Percentiles rank a stretch among this genome's conserved stretches.
Evolutionary conservation across 2,113 vertebrate genomes (phyloP).

Genomic region (Dendropsophus ebraccatus): DNA sequence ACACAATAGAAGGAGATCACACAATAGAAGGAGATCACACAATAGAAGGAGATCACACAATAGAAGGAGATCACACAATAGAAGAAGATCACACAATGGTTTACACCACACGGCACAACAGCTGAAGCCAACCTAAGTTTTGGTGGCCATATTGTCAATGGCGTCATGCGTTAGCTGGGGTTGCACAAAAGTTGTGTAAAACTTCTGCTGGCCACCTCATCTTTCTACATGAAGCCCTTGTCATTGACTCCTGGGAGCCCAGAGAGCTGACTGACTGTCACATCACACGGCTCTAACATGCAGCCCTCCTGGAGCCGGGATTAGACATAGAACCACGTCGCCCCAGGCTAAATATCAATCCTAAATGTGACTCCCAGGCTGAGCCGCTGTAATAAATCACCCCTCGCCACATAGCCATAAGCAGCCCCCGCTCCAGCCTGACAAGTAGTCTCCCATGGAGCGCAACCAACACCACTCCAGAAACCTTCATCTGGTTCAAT

Average conservation of each 20-base stretch:
- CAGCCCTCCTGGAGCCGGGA: neutral
- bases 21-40: too few relatives aligned
- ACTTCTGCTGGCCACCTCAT: too few relatives aligned
- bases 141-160: too few relatives aligned
- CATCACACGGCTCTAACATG: neutral
- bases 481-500: neutral
- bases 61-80: too few relatives aligned
- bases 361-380: neutral
- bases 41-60: too few relatives aligned
- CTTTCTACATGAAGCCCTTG: neutral
- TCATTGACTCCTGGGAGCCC: neutral
- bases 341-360: neutral
- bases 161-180: too few relatives aligned
- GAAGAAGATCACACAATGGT: too few relatives aligned
- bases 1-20: too few relatives aligned
- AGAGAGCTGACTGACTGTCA: neutral
- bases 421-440: neutral
- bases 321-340: neutral
- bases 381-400: neutral
- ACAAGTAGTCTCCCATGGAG: neutral
- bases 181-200: too few relatives aligned
- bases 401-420: neutral
- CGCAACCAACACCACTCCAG: neutral
- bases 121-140: too few relatives aligned
- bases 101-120: too few relatives aligned